Evolutionary conservation across 2,113 vertebrate species (phyloP), one percentile per base, ranked within the genome.

Genomic region (Cervus canadensis): DNA sequence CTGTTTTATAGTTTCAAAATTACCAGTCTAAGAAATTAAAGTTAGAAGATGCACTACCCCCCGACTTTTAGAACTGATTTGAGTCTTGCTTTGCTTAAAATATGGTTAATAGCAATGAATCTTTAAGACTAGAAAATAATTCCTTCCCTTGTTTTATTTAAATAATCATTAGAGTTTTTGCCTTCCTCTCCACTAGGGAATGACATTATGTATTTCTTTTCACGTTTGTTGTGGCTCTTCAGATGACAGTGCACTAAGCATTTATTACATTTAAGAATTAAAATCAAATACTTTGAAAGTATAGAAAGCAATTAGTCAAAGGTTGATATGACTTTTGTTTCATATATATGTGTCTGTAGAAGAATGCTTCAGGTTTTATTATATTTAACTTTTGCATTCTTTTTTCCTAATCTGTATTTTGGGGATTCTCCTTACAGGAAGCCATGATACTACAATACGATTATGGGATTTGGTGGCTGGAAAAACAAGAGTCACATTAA

Each of bases 401-500:
- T 54, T 89, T 78, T 78, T 89, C 48, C n/a, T 95, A 25, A n/a
- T 71, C 15, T 85, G 0, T 91, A 16, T 81, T 93, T 87, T 95
- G 67, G 40, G 52, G 2, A 45, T 96, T 94, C 97, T 90, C 0
- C 3, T 98, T 97, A 26, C 88, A 99, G 99, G 99, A 95, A 99
- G 99, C 98, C 99, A 99, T 30, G 99, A 99, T 94, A 99, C 99
- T 10, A 99, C 99, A 94, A 99, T 99, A 98, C 99, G 99, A 90
- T 99, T 99, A 28, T 99, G 99, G 99, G 99, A 99, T 97, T 98
- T 99, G 98, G 99, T 99, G 33, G 99, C 99, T 86, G 99, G 99
- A 85, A 99, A 99, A 99, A 99, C 99, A n/a, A 99, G 99, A 98
- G 99, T 99, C 30, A 99, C 99, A 16, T 98, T 99, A 97, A 99